Percentiles rank a stretch among this genome's conserved stretches.
Conservation (phyloP, 1,140 invertebrate species). For the Trichomalopsis sarcophagae region DNA sequence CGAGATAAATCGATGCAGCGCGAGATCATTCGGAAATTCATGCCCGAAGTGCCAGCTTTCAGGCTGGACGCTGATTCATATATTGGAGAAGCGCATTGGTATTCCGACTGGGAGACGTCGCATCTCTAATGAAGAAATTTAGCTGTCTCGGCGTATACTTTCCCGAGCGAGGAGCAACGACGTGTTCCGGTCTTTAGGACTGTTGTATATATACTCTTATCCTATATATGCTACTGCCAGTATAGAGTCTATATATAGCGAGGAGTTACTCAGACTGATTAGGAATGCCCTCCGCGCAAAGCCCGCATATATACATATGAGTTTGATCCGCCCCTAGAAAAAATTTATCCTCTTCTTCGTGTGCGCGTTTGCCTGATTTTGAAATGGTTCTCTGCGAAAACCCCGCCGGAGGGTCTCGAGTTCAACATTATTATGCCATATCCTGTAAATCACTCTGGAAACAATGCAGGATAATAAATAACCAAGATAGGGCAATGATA, state of each 20-base stretch:
- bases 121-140: slow-evolving; percentile 24
- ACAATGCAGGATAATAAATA: slow-evolving; percentile 34
- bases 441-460: slow-evolving; percentile 21
- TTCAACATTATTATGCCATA: neutral
- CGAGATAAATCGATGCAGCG: neutral
- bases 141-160: slow-evolving; percentile 16
- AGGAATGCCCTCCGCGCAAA: neutral
- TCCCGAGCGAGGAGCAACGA: neutral
- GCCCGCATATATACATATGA: neutral
- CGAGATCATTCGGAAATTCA: neutral
- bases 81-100: neutral
- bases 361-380: neutral
- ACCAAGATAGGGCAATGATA: neutral
- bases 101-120: neutral
- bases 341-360: too few species aligned
- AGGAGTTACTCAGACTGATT: neutral
- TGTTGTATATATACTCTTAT: neutral
- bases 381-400: neutral
- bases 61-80: neutral
- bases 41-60: too few species aligned
- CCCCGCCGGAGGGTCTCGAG: too few species aligned
- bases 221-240: too few species aligned
- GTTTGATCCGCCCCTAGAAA: neutral
- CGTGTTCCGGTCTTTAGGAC: neutral
- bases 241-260: neutral